phyloP scores from a whole-genome alignment of 2,113 vertebrate genomes.

The Peromyscus californicus region DNA sequence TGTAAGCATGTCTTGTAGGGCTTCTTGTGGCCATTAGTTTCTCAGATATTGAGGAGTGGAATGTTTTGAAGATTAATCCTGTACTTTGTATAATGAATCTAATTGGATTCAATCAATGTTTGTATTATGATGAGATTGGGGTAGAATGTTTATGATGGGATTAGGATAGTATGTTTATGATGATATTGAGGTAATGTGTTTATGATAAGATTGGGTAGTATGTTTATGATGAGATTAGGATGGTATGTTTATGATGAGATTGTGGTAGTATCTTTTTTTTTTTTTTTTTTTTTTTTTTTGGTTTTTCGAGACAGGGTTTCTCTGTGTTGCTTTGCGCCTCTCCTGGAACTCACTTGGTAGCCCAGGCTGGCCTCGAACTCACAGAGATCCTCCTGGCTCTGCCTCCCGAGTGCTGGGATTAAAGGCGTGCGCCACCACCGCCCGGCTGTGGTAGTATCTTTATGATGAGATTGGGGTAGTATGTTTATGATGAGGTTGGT shows the following conservation, averaged over 20 bases:
- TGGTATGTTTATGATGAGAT: background rate
- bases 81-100: background rate
- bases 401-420: too few relatives aligned
- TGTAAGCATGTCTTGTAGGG: background rate
- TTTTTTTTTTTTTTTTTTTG: too few relatives aligned
- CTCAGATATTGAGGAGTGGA: background rate
- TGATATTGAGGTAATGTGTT: background rate
- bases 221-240: background rate
- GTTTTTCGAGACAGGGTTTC: too few relatives aligned
- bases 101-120: background rate
- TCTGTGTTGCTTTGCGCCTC: too few relatives aligned
- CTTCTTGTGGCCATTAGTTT: background rate
- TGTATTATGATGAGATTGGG: background rate
- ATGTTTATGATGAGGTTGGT: too few relatives aligned
- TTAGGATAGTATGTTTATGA: background rate
- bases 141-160: background rate
- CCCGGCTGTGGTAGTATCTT: too few relatives aligned
- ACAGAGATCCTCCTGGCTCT: too few relatives aligned
- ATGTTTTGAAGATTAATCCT: background rate
- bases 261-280: too few relatives aligned
- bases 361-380: too few relatives aligned
- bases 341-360: too few relatives aligned
- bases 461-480: background rate
- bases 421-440: too few relatives aligned
- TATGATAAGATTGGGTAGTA: background rate